phyloP scores from a whole-genome alignment of 2,888 invertebrate genomes.

The Cheilosia scutellata region DNA sequence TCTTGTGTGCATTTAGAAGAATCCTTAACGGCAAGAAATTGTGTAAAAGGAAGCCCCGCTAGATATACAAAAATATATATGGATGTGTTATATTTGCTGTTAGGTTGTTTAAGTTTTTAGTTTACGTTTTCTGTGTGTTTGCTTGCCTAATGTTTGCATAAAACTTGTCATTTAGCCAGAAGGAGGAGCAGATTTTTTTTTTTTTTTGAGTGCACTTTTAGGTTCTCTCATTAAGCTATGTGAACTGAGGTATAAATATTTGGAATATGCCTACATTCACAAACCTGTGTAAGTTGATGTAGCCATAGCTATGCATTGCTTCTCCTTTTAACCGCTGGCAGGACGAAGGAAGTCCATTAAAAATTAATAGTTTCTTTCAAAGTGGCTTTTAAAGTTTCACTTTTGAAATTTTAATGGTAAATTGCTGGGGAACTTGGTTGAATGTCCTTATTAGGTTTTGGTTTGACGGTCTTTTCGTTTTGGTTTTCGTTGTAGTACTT shows the following conservation, averaged over 20 bases:
- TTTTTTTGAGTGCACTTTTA: conserved; percentile 52
- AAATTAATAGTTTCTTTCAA: conserved; percentile 56
- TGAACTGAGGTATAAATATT: conserved; percentile 55
- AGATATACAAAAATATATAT: not conserved
- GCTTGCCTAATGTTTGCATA: conserved; percentile 55
- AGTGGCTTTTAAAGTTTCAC: conserved; percentile 66
- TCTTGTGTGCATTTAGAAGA: conserved; percentile 42
- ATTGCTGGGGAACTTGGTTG: conserved; percentile 44
- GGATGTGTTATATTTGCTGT: conserved; percentile 15
- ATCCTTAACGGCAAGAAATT: conserved; percentile 40
- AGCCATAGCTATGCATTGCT: conserved; percentile 4
- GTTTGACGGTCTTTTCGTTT: conserved; percentile 30
- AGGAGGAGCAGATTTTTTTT: conserved; percentile 2
- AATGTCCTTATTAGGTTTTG: conserved; percentile 57
- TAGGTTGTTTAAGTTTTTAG: conserved; percentile 28
- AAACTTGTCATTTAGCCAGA: conserved; percentile 51
- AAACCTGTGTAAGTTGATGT: not conserved
- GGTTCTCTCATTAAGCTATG: conserved; percentile 54
- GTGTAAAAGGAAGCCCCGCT: conserved; percentile 5
- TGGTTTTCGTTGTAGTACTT: conserved; percentile 7
- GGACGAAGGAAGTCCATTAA: conserved; percentile 61
- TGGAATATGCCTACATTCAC: conserved; percentile 44
- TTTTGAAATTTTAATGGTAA: conserved; percentile 61
- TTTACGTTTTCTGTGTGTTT: conserved; percentile 22
- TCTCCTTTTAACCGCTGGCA: conserved; percentile 6